Conservation (phyloP, 2,113 vertebrate species). For the Alosa alosa region DNA sequence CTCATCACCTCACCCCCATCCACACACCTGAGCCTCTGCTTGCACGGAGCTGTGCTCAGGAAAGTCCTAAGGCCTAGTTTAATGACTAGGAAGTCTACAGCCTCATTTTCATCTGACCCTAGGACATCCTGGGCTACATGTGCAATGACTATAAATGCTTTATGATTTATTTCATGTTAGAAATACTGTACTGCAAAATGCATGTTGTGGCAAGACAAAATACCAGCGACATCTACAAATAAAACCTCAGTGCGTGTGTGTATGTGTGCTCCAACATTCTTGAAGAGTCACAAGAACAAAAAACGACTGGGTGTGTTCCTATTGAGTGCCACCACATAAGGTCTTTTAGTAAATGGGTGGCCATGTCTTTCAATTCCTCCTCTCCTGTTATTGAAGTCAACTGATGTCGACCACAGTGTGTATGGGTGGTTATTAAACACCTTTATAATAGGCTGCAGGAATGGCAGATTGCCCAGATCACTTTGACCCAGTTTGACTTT, state of each 20-base stretch:
- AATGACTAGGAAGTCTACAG: no score
- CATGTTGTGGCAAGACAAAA: no score
- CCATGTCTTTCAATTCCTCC: background rate
- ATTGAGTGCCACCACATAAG: background rate
- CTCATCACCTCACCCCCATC: no score
- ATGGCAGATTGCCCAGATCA: background rate
- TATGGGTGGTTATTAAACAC: background rate
- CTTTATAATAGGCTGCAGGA: background rate
- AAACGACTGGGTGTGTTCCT: background rate
- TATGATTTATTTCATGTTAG: no score
- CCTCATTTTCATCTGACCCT: no score
- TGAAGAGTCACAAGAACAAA: constrained; percentile 11
- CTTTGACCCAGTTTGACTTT: constrained; percentile 3
- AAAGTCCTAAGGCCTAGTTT: no score
- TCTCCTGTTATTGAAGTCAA: background rate
- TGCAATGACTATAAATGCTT: no score
- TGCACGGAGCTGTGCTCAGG: no score
- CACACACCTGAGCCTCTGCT: no score
- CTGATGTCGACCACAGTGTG: background rate
- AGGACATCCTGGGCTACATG: no score
- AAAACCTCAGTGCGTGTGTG: background rate
- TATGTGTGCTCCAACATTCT: background rate
- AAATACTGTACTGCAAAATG: no score
- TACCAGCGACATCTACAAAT: no score
- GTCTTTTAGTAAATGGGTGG: background rate